Conservation (phyloP, 2,113 vertebrate species). For the Gila orcuttii region DNA sequence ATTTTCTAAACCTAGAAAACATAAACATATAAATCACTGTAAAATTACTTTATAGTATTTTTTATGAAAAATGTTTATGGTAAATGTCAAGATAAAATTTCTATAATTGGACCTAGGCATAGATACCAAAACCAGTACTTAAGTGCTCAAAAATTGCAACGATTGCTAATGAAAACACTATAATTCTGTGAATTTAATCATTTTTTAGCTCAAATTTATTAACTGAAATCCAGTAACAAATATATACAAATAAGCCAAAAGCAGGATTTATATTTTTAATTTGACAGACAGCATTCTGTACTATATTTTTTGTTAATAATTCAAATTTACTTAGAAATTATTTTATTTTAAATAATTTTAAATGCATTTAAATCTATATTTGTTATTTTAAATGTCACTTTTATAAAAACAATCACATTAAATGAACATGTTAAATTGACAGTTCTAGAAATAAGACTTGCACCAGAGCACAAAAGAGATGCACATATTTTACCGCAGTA, state of each 20-base stretch:
- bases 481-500: neutral
- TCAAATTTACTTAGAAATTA: neutral
- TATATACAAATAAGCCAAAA: too few species aligned
- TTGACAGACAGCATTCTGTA: too few species aligned
- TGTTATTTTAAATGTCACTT: neutral
- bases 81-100: neutral
- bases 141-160: too few species aligned
- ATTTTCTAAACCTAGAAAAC: conserved; percentile 14
- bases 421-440: neutral
- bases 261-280: too few species aligned
- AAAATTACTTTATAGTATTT: neutral
- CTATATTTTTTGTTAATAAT: neutral
- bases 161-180: too few species aligned
- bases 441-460: neutral
- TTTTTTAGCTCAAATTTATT: too few species aligned
- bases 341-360: neutral
- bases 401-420: neutral
- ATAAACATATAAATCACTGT: neutral
- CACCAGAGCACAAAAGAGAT: neutral
- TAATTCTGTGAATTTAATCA: too few species aligned
- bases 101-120: too few species aligned
- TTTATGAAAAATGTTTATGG: neutral
- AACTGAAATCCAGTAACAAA: too few species aligned
- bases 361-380: neutral
- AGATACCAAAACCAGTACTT: too few species aligned